phyloP scores from a whole-genome alignment of 2,797 vertebrate species.

The Pterois miles region DNA sequence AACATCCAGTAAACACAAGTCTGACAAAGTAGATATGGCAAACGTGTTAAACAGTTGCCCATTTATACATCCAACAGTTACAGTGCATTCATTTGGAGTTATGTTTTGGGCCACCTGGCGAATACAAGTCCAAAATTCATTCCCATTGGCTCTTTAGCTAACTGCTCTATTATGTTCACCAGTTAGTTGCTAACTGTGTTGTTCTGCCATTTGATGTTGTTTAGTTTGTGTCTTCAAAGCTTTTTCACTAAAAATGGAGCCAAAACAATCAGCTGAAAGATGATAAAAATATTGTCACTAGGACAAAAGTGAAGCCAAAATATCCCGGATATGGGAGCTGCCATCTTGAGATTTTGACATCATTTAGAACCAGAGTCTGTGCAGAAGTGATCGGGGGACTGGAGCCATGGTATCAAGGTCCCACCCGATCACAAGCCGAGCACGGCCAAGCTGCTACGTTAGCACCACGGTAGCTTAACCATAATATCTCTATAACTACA shows the following conservation, averaged over 20 bases:
- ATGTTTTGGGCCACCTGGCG: neutral
- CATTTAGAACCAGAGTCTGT: no score
- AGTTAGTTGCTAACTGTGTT: neutral
- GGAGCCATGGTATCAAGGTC: no score
- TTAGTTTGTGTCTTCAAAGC: neutral
- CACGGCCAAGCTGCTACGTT: no score
- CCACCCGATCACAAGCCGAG: no score
- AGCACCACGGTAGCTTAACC: no score
- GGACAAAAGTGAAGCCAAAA: no score
- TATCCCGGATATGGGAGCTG: no score
- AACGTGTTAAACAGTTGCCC: neutral
- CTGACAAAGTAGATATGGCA: neutral
- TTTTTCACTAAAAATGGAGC: neutral
- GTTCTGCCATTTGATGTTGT: neutral
- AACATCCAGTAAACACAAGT: neutral
- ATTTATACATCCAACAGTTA: neutral
- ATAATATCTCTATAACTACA: no score
- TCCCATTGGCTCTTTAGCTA: neutral
- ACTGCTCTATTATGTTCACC: neutral
- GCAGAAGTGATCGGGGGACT: no score
- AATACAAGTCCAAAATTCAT: neutral
- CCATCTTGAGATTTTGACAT: no score
- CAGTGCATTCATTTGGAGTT: neutral
- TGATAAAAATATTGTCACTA: neutral
- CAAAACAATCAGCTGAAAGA: neutral